Conservation (phyloP, 35 echinoderm and acorn worm species). For the Stichopus chloronotus region DNA sequence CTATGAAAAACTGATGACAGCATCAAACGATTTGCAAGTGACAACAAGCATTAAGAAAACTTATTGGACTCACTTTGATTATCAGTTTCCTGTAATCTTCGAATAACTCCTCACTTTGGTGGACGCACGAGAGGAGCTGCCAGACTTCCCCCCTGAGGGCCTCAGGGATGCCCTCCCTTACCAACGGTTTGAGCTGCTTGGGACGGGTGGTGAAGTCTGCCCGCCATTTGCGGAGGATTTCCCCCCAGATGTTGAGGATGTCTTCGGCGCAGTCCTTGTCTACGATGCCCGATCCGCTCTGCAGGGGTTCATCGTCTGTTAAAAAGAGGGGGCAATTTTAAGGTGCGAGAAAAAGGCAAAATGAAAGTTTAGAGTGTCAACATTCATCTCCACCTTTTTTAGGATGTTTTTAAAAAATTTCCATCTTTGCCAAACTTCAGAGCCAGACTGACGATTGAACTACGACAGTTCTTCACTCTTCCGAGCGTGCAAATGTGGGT, state of each 20-base stretch:
- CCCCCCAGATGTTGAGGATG: constrained; percentile 85
- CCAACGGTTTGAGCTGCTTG: constrained; percentile 82
- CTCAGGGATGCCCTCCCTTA: constrained; percentile 90
- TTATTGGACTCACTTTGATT: constrained; percentile 75
- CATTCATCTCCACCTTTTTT: not conserved
- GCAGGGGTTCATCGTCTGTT: constrained; percentile 89
- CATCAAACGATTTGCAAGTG: no score
- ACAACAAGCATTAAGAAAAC: no score
- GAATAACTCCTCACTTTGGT: constrained; percentile 79
- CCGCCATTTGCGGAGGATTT: constrained; percentile 85
- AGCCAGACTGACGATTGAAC: no score
- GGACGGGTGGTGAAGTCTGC: constrained; percentile 70
- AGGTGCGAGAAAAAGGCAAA: no score
- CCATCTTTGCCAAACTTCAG: no score
- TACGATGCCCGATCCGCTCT: constrained; percentile 91
- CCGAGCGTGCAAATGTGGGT: no score
- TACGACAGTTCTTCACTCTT: no score
- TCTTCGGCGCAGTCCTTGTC: constrained; percentile 94
- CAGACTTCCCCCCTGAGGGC: constrained; percentile 93
- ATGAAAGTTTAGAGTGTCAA: not conserved
- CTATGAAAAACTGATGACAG: no score
- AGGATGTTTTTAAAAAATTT: not conserved
- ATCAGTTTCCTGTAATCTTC: constrained; percentile 87
- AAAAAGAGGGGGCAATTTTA: not conserved
- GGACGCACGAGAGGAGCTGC: constrained; percentile 91